Evolutionary conservation across 2,113 vertebrate species (phyloP), one percentile per base, ranked within the genome.

Genomic region (Cynopterus brachyotis): DNA sequence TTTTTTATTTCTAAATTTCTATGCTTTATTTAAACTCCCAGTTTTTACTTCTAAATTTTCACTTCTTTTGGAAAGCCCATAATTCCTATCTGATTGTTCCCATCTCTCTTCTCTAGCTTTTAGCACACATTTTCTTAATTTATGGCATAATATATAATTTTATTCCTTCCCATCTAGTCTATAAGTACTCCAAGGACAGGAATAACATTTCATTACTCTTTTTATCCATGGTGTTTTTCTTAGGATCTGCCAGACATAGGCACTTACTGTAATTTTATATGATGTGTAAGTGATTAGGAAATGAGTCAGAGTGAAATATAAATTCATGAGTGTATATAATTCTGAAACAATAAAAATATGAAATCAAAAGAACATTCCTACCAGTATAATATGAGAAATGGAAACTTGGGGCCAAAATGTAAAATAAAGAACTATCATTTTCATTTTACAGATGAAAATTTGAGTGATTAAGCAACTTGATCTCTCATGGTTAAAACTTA

Each of bases 271-370:
- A 24, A 72, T 78, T 16, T 80, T 93, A 72, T 40, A 67, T 79
- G 88, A 87, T 76, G 37, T 24, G 76, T 50, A 35, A 72, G 32
- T 66, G 73, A 76, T 64, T 87, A 76, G 17, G 28, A n/a, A 76
- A 82, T 30, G 32, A 86, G 4, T 37, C 66, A 90, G 64, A 59
- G 5, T 53, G 5, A 70, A 76, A 69, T 64, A 6, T 16, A 90
- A n/a, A 81, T 16, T 42, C 32, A 60, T 26, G 37, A 66, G 35
- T 59, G 26, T 35, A 60, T 20, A 40, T 1, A 35, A 53, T 45
- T 85, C 28, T 69, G 66, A 94, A 95, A 72, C 16, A 70, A 69
- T 40, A 32, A 95, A 93, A 94, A 95, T 30, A n/a, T 60, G 4
- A 84, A 80, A 91, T 37, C 24, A 67, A 59, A 88, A 42, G 76